phyloP scores from a whole-genome alignment of 2,888 invertebrate species.

The Erannis defoliaria region DNA sequence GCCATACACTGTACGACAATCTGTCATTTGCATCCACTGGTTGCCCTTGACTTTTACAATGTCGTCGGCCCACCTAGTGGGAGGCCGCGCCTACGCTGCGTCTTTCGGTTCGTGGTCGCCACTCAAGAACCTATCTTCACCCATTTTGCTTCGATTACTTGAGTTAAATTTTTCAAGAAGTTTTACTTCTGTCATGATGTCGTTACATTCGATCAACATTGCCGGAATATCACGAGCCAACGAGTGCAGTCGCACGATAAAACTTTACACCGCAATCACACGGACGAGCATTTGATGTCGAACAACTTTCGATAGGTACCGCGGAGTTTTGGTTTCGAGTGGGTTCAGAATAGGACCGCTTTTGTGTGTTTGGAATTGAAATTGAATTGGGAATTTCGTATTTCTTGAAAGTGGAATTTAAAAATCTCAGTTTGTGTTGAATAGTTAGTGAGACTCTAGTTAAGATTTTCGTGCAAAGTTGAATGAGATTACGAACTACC shows the following conservation, averaged over 20 bases:
- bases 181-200: slow-evolving; percentile 10
- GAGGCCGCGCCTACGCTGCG: too few relatives aligned
- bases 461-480: too few relatives aligned
- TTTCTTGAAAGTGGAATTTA: slow-evolving; percentile 1
- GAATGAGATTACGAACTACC: too few relatives aligned
- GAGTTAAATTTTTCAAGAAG: slow-evolving; percentile 7
- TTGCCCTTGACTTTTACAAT: too few relatives aligned
- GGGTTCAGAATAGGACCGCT: slow-evolving; percentile 24
- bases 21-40: too few relatives aligned
- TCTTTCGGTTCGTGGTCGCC: too few relatives aligned
- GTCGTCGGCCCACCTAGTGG: too few relatives aligned
- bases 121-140: too few relatives aligned
- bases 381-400: slow-evolving; percentile 15
- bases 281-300: slow-evolving; percentile 35
- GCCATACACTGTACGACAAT: too few relatives aligned
- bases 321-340: slow-evolving; percentile 35
- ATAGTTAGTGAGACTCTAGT: neutral
- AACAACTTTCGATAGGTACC: slow-evolving; percentile 27
- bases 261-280: slow-evolving; percentile 41
- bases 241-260: slow-evolving; percentile 39
- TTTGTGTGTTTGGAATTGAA: slow-evolving; percentile 16
- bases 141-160: neutral
- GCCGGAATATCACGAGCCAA: slow-evolving; percentile 17
- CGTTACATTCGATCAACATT: slow-evolving; percentile 12
- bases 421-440: neutral